phyloP scores from a whole-genome alignment of 2,113 vertebrate species.

The Xiphophorus hellerii region DNA sequence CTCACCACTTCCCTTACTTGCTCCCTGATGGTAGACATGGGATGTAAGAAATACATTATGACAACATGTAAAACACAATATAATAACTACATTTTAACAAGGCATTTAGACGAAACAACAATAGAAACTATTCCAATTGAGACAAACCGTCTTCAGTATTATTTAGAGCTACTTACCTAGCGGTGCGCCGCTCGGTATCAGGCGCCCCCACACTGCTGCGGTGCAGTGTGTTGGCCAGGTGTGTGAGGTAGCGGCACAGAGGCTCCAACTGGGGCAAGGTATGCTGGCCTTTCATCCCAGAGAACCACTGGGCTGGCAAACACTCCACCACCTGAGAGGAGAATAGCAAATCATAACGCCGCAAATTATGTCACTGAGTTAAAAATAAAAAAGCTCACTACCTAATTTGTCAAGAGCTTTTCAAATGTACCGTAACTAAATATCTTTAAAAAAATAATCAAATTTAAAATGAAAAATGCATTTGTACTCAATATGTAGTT shows the following conservation, averaged over 20 bases:
- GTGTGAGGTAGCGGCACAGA: conserved; percentile 92
- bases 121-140: not conserved
- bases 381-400: not conserved
- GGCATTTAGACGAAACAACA: not conserved
- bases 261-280: conserved; percentile 95
- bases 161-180: conserved; percentile 81
- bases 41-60: not conserved
- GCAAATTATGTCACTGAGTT: not conserved
- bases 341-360: not conserved
- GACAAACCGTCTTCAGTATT: not conserved
- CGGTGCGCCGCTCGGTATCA: conserved; percentile 89
- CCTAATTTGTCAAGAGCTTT: not conserved
- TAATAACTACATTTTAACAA: not conserved
- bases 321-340: conserved; percentile 79
- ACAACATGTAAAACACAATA: not conserved
- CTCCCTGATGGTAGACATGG: conserved; percentile 80
- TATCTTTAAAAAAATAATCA: not conserved
- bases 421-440: not conserved
- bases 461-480: not conserved
- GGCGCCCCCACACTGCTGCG: conserved; percentile 86
- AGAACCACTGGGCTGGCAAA: conserved; percentile 93
- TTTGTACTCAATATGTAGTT: not conserved
- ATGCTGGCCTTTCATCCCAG: conserved; percentile 89
- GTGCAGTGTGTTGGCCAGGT: conserved; percentile 89
- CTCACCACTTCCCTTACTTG: conserved; percentile 92